Base-by-base conservation (phyloP, 2,888 invertebrate genomes). In the Acrobasis repandana region DNA sequence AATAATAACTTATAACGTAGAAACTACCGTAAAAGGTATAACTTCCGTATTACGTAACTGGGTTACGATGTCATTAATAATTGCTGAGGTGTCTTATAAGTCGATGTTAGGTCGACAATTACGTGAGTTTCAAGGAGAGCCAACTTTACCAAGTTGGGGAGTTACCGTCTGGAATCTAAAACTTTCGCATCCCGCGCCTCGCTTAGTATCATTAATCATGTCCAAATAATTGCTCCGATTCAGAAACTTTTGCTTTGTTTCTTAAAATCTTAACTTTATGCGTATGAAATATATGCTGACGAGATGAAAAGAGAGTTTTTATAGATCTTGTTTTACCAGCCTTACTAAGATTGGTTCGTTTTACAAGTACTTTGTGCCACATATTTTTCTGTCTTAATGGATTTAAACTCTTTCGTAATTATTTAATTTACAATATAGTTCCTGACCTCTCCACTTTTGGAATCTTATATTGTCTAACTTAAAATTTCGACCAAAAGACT, bases 21-120 rank as follows among this genome's bases (percentile, higher is more conserved):
- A 9, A 60, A 43, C 11, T 60, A 60, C 38, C 43, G 57, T 57
- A 57, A 56, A 52, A 28, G 28, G 28, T 28, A 28, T 8, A 28
- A 65, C 61, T 67, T 62, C 61, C 66, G 63, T 52, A 49, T 61
- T 20, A 36, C 54, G 57, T 61, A 71, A 70, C 66, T 71, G 61
- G 68, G 69, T 71, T 71, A 69, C 62, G 60, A 50, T 61, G 59
- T 61, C 63, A 65, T 68, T 66, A 63, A 67, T 68, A 65, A 68
- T 61, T 46, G 34, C 34, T 48, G 59, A 49, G 61, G 38, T 54
- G 47, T 48, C 47, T 61, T 33, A 33, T 48, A 33, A n/a, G 34
- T 36, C 15, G 28, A 46, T 34, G 33, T 48, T 58, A 34, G 57
- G 33, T 38, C 47, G 47, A 48, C 18, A 58, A 58, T 58, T 48